Base-by-base conservation (phyloP, 2,888 invertebrate species). In the Ormyrus rosae region DNA sequence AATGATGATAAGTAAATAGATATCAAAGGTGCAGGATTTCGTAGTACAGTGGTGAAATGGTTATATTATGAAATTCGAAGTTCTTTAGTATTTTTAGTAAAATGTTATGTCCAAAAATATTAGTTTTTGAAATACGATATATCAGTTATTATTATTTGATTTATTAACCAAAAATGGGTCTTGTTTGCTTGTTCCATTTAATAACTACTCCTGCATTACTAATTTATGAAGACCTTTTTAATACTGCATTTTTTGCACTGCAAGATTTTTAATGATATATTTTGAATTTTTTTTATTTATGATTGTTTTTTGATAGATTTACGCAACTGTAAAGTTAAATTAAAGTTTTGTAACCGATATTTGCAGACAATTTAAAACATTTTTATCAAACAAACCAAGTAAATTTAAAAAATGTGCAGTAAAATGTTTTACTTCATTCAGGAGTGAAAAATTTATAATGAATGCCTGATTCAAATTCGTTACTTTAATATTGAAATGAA, bases 181-280 rank as follows among this genome's bases (percentile, higher is more conserved):
- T 46, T 71, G 61, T 74, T 8, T 78, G 81, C 81, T 81, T 81
- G 73, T 65, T 69, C 46, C 51, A 81, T 70, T 74, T 58, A 6
- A 70, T 50, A 61, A 55, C 53, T 80, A 68, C 51, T 56, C 76
- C 13, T 61, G 73, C 70, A 74, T 78, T 70, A 78, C 69, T 81
- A 70, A 68, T 70, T 72, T 55, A 56, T 51, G 8, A 81, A 81
- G 61, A n/a, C 34, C 45, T 63, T 67, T 79, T 72, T 55, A n/a
- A 67, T 61, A 69, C 11, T 58, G 71, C 48, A 63, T 72, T 81
- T 58, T 74, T 63, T 72, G 63, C 68, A 69, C 71, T 73, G 70
- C 48, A 81, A 58, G 19, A 77, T 76, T 72, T 67, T 58, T 64
- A 10, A 10, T 51, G 34, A 69, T 55, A 48, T 53, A 58, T 74